Conservation (phyloP, 2,888 invertebrate genomes). For the Lottia gigantea region DNA sequence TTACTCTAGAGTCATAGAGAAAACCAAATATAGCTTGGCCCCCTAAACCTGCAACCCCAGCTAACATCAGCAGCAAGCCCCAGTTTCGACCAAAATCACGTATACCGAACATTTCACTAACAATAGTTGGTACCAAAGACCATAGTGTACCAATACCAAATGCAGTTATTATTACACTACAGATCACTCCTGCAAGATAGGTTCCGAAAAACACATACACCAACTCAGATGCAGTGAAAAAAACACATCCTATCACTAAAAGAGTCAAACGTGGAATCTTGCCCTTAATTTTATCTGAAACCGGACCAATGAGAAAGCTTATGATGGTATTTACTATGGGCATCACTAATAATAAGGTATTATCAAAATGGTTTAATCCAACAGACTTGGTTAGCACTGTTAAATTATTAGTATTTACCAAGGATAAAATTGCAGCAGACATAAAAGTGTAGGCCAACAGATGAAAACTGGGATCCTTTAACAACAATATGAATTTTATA, state of each 20-base stretch:
- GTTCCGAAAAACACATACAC: background rate
- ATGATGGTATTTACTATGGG: background rate
- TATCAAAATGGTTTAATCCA: background rate
- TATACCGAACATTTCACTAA: conserved; percentile 1
- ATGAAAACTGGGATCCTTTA: background rate
- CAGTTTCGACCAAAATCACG: background rate
- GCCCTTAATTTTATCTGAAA: background rate
- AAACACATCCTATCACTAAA: background rate
- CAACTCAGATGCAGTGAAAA: background rate
- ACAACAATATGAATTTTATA: background rate
- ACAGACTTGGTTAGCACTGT: background rate
- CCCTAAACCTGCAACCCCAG: background rate
- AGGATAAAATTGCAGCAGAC: background rate
- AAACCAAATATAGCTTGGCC: background rate
- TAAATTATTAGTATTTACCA: conserved; percentile 4
- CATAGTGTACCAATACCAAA: conserved; percentile 1
- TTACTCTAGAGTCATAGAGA: background rate
- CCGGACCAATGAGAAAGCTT: background rate
- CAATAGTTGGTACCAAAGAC: conserved; percentile 1
- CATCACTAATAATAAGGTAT: background rate
- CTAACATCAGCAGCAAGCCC: background rate
- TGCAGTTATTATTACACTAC: background rate
- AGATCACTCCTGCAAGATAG: background rate
- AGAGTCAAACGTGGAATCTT: background rate
- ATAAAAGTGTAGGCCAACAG: background rate